phyloP scores from a whole-genome alignment of 2,113 vertebrate species.

The Rhadina sibilatrix region DNA sequence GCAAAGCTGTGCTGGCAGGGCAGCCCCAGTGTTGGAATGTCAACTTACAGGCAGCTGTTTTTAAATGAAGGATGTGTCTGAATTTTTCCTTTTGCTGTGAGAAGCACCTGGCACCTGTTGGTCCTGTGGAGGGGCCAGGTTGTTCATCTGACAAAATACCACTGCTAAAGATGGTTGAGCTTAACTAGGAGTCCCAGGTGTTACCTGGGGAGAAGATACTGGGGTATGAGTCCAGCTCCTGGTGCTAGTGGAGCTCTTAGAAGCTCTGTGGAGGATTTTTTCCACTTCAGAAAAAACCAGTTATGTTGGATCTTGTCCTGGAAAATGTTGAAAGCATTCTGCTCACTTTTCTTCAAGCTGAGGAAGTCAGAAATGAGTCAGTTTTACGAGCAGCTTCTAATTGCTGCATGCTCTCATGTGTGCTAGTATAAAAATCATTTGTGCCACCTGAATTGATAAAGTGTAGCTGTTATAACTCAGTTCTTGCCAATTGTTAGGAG shows the following conservation, averaged over 20 bases:
- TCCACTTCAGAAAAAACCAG: neutral
- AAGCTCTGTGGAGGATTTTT: neutral
- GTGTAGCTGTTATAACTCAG: neutral
- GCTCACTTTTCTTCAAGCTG: neutral
- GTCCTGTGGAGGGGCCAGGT: neutral
- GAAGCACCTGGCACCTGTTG: neutral
- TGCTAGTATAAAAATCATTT: neutral
- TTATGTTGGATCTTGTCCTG: neutral
- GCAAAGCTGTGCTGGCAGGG: neutral
- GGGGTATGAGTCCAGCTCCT: neutral
- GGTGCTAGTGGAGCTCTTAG: neutral
- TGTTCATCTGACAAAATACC: neutral
- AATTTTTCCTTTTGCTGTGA: neutral
- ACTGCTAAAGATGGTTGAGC: accelerated
- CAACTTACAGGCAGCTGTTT: neutral
- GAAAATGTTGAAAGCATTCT: neutral
- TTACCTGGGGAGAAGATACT: neutral
- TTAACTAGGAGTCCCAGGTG: accelerated
- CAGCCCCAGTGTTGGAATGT: neutral
- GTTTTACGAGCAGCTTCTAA: neutral
- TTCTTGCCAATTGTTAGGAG: neutral
- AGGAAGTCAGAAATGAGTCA: neutral
- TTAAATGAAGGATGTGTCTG: neutral
- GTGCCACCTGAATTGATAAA: neutral
- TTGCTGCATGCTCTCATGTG: neutral